Conservation (phyloP, 2,113 vertebrate species). For the Peromyscus leucopus region DNA sequence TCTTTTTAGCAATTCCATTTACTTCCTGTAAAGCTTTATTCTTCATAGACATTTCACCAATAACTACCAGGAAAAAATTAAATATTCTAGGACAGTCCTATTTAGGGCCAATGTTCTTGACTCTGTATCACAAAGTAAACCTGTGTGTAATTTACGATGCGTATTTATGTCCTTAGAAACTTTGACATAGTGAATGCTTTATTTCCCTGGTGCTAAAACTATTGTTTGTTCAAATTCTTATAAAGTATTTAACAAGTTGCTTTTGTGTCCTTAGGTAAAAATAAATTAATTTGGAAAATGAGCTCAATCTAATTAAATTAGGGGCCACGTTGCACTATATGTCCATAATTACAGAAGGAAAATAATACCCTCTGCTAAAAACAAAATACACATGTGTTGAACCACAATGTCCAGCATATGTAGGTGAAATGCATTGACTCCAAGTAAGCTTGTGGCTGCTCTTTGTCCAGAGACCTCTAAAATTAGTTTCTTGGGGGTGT, state of each 20-base stretch:
- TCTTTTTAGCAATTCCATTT: not conserved
- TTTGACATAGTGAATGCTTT: constrained; percentile 52
- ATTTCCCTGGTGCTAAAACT: constrained; percentile 53
- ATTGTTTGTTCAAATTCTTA: constrained; percentile 55
- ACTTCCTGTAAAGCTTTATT: not conserved
- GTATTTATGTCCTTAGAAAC: constrained; percentile 2
- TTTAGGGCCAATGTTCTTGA: constrained; percentile 10
- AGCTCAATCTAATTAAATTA: constrained; percentile 54
- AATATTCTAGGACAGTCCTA: not conserved
- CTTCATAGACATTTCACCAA: constrained; percentile 12
- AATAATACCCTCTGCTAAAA: not conserved
- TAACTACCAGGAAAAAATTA: constrained; percentile 8
- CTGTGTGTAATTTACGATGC: not conserved
- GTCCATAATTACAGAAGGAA: constrained; percentile 31
- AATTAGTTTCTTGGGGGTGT: not conserved
- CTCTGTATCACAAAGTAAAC: not conserved
- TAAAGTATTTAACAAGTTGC: constrained; percentile 68
- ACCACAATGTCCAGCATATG: too few relatives aligned
- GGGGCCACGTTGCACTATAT: not conserved
- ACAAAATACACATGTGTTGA: not conserved
- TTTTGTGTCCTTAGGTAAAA: constrained; percentile 66
- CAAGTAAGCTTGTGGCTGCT: too few relatives aligned
- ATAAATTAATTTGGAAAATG: constrained; percentile 69
- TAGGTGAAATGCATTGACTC: too few relatives aligned
- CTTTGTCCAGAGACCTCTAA: too few relatives aligned